Conservation (phyloP, 2,113 vertebrate genomes). For the Callipepla squamata region DNA sequence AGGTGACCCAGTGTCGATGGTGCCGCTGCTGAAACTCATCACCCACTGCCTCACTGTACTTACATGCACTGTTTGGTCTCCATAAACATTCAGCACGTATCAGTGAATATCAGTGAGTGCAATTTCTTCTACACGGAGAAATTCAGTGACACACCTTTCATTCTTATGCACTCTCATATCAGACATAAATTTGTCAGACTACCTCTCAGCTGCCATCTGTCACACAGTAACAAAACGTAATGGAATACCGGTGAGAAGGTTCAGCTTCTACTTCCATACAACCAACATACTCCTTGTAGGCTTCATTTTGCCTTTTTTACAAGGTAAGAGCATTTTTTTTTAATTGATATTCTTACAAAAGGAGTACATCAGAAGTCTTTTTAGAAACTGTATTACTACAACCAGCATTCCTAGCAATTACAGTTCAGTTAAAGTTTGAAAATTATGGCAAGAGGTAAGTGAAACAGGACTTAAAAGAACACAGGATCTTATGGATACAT, state of each 20-base stretch:
- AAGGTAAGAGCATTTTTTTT: not conserved
- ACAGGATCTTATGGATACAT: not conserved
- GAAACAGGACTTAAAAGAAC: not conserved
- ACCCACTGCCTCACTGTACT: not conserved
- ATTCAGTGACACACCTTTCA: not conserved
- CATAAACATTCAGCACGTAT: not conserved
- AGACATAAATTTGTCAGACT: not conserved
- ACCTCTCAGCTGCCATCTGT: no score
- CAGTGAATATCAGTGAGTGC: not conserved
- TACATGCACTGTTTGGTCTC: not conserved
- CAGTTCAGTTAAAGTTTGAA: not conserved
- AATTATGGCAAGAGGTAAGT: not conserved
- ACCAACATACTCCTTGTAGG: not conserved
- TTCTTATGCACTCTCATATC: not conserved
- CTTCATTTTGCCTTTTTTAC: not conserved
- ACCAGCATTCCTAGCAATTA: not conserved
- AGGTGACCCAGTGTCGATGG: not conserved
- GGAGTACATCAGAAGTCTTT: not conserved
- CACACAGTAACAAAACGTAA: not conserved
- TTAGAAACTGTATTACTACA: not conserved
- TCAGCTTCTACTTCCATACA: not conserved
- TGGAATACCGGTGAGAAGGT: not conserved
- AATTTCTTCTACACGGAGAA: not conserved
- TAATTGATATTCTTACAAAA: not conserved
- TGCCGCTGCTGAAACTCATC: not conserved